phyloP scores from a whole-genome alignment of 2,888 invertebrate genomes.

The Stratiomys singularior region DNA sequence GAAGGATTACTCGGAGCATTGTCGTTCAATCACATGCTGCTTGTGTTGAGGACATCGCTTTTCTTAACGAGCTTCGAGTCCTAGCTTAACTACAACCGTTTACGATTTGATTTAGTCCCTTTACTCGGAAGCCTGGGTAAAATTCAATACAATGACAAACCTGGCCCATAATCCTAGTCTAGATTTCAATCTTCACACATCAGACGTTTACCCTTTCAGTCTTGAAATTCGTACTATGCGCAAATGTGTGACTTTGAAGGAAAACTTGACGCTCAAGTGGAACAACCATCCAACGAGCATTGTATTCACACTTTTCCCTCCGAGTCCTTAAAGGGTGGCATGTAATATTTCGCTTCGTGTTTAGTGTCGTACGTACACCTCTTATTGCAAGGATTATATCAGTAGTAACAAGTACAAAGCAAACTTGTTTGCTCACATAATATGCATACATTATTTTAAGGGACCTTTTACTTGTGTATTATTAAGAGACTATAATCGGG shows the following conservation, averaged over 20 bases:
- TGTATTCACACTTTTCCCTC: conserved; percentile 26
- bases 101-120: too few relatives aligned
- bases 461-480: conserved; percentile 25
- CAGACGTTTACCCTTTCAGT: background rate
- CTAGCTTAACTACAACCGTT: too few relatives aligned
- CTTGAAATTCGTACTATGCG: background rate
- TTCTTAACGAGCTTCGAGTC: too few relatives aligned
- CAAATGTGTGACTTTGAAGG: background rate
- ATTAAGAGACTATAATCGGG: conserved; percentile 42
- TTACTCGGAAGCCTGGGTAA: too few relatives aligned
- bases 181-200: conserved; percentile 6
- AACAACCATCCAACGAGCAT: background rate
- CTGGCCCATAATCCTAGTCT: conserved; percentile 1
- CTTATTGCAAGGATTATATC: conserved; percentile 33
- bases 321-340: background rate
- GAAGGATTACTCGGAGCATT: too few relatives aligned
- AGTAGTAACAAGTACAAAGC: conserved; percentile 26
- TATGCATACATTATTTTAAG: conserved; percentile 44
- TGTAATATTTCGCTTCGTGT: conserved; percentile 8
- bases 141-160: background rate
- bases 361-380: conserved; percentile 27
- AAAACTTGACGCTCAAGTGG: background rate
- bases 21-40: too few relatives aligned
- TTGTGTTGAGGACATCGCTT: too few relatives aligned
- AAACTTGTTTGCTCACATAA: conserved; percentile 41